phyloP scores from a whole-genome alignment of 1,140 invertebrate species.

The Conus betulinus region DNA sequence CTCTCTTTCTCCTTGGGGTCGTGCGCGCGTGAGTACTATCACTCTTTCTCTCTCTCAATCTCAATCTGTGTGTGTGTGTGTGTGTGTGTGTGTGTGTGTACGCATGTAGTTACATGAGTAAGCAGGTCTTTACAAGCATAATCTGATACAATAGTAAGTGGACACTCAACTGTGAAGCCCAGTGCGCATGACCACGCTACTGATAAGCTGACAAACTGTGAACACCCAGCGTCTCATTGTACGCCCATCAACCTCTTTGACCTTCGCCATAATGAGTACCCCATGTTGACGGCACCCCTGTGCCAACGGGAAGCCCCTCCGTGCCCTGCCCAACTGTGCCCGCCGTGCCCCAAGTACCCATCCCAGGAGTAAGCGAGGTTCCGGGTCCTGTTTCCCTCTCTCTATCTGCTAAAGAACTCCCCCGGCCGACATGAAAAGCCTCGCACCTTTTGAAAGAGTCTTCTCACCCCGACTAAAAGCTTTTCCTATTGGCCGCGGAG shows the following conservation, averaged over 20 bases:
- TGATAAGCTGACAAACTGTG: too few relatives aligned
- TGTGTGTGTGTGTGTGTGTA: too few relatives aligned
- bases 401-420: neutral
- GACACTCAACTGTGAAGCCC: too few relatives aligned
- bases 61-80: too few relatives aligned
- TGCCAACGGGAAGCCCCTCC: neutral
- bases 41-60: too few relatives aligned
- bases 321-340: neutral
- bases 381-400: neutral
- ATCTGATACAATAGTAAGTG: too few relatives aligned
- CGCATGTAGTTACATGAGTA: too few relatives aligned
- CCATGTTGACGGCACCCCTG: too few relatives aligned
- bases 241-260: neutral
- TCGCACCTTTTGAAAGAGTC: neutral
- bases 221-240: too few relatives aligned
- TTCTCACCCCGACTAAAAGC: neutral
- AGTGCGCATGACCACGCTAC: neutral
- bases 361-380: neutral
- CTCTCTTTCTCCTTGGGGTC: too few relatives aligned
- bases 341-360: neutral
- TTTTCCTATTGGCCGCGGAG: slow-evolving; percentile 6
- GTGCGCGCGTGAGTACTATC: too few relatives aligned
- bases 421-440: neutral
- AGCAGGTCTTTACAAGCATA: too few relatives aligned
- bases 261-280: neutral